These are phyloP conservation scores for Platerodrilus igneus DNA, from an alignment of 2,888 invertebrate species.

Conservation along the genomic window DNA sequence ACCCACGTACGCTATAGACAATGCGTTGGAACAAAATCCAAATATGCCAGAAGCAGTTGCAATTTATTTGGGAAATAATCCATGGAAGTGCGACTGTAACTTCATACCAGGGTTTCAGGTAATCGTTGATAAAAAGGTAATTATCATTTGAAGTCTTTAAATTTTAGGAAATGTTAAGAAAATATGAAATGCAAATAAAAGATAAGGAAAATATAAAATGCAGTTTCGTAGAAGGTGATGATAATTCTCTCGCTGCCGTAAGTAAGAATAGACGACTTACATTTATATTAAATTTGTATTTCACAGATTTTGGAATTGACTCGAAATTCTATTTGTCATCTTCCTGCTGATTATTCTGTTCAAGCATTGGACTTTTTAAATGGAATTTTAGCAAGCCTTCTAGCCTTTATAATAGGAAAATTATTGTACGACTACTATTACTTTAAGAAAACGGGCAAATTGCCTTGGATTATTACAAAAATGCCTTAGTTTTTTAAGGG, in stretches of 20 bases:
- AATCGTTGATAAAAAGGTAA: constrained; percentile 17
- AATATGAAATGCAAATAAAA: constrained; percentile 64
- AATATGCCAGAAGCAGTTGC: constrained; percentile 69
- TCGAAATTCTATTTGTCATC: constrained; percentile 64
- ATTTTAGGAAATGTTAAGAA: constrained; percentile 53
- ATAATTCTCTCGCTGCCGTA: constrained; percentile 60
- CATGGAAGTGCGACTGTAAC: constrained; percentile 79
- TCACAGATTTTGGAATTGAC: constrained; percentile 66
- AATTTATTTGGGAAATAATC: constrained; percentile 69
- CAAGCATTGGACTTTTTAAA: constrained; percentile 71
- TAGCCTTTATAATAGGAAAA: constrained; percentile 67
- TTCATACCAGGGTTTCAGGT: constrained; percentile 75
- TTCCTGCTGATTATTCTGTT: constrained; percentile 53
- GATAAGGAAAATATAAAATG: constrained; percentile 70
- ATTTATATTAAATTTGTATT: too few relatives aligned
- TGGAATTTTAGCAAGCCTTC: constrained; percentile 61
- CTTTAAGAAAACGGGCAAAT: constrained; percentile 71
- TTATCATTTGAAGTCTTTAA: constrained; percentile 1
- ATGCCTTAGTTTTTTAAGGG: too few relatives aligned
- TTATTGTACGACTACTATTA: constrained; percentile 77
- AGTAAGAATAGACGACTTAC: constrained; percentile 25
- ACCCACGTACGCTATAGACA: constrained; percentile 75
- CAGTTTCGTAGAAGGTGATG: constrained; percentile 57
- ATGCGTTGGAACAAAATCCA: constrained; percentile 68
- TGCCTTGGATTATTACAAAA: constrained; percentile 81